Base-by-base conservation (phyloP, 2,797 vertebrate species). In the Threskiornis aethiopicus region DNA sequence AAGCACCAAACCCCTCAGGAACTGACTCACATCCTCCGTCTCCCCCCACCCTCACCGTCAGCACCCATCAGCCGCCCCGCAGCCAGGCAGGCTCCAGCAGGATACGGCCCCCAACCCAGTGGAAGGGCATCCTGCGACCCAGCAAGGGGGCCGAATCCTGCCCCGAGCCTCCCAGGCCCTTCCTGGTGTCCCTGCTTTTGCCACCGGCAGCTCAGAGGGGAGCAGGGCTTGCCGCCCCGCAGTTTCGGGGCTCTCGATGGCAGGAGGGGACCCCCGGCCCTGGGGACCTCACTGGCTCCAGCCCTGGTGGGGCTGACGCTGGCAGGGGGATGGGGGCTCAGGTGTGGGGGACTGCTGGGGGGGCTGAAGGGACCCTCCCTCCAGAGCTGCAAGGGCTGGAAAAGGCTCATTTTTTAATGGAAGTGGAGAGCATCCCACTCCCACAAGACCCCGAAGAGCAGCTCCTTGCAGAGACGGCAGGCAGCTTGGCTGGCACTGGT, bases 351-450 rank as follows among this genome's bases (percentile, higher is more conserved):
- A 13, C 19, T 78, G 29, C 17, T 46, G 20, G 4, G 6, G 22
- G 13, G 28, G 9, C 25, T 61, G 58, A 81, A 75, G 16, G 6
- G 2, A 67, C 31, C 3, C 15, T 69, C 3, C 2, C 7, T 66
- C 33, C 67, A 58, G 57, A 93, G 24, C 17, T 54, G 47, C 70
- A 44, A 41, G 71, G 14, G 24, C 89, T 91, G 85, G 16, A 54
- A 72, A 73, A 47, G 5, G 44, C 15, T 89, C 8, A 21, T 61
- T 75, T 81, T 95, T 95, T 97, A 97, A 93, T 97, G 42, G 19
- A 84, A 84, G n/a, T 10, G 3, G 29, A 85, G 41, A 57, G 47
- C 11, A 33, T 24, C 59, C 52, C 37, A 8, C 19, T 52, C n/a
- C 57, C 26, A 12, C 19, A 29, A 17, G 46, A 76, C 7, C 11